Evolutionary conservation across 2,888 invertebrate genomes (phyloP), one percentile per base, ranked within the genome.

Genomic region (Cephonodes hylas): DNA sequence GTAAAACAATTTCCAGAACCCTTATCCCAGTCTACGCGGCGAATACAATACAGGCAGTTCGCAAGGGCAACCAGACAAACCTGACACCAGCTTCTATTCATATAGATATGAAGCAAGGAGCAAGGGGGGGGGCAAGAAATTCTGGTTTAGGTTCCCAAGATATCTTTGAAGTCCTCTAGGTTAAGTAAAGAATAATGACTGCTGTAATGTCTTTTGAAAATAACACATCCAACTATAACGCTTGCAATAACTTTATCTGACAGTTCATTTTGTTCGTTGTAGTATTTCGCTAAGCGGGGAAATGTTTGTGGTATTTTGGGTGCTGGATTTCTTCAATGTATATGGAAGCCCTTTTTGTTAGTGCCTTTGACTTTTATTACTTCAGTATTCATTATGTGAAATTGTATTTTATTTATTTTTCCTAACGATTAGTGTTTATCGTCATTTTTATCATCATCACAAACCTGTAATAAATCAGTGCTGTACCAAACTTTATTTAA

Each of bases 1-100:
- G 85, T 86, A 85, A 85, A 85, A 85, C 85, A 85, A 85, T 86
- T 86, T 84, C 82, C 79, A 80, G 74, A 69, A 76, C 79, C 82
- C 84, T 85, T 85, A 85, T 80, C 80, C 77, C 70, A 74, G 72
- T 75, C 77, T 75, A 67, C 60, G 63, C 34, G 7, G 44, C 44
- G 62, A 63, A 63, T 63, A 59, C 63, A 56, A 57, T 38, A 63
- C 63, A 56, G 20, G 45, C 58, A 38, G 18, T 23, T 18, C 6
- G 38, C 25, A 45, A 27, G 38, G 10, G 34, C 34, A 34, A 60
- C 59, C 56, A 63, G 18, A 34, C 13, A 18, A 20, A 6, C 18
- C 15, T 25, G 60, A 56, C 13, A 27, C 44, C 18, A 31, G 31
- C 18, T 18, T 59, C 34, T 34, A 59, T 63, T 59, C 44, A 48